These are phyloP conservation scores for Drosophila algonquin DNA, from an alignment of 2,888 invertebrate species.

Conservation along the genomic window DNA sequence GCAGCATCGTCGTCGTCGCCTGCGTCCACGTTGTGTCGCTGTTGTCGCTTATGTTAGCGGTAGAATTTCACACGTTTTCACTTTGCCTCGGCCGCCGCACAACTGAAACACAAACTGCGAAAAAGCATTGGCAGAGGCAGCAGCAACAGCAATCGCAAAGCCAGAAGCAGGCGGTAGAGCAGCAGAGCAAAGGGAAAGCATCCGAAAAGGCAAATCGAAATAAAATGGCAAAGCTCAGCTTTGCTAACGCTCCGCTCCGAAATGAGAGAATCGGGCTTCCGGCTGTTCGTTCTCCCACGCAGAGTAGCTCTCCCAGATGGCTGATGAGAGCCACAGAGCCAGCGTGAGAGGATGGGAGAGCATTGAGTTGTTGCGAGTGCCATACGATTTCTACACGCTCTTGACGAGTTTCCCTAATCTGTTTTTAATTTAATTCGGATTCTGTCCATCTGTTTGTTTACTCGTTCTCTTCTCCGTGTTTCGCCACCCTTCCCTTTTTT, in stretches of 20 bases:
- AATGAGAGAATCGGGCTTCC: conserved; percentile 15
- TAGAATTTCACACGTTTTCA: conserved; percentile 69
- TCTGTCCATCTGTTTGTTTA: conserved; percentile 35
- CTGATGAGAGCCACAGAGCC: background rate
- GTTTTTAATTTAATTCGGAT: conserved; percentile 47
- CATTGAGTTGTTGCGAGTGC: conserved; percentile 10
- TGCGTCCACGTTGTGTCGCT: conserved; percentile 47
- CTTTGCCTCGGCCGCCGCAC: conserved; percentile 67
- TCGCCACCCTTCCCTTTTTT: background rate
- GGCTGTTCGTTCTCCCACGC: conserved; percentile 1
- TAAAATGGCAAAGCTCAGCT: conserved; percentile 38
- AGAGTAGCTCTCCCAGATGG: background rate
- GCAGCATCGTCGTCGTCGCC: conserved; percentile 52
- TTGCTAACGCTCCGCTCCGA: conserved; percentile 23
- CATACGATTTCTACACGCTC: conserved; percentile 14
- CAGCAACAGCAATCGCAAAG: conserved; percentile 39
- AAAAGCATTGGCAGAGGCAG: background rate
- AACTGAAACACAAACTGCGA: conserved; percentile 57
- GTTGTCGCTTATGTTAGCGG: conserved; percentile 44
- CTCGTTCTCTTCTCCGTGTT: conserved; percentile 27
- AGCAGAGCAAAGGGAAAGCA: conserved; percentile 11
- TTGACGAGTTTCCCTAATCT: conserved; percentile 61
- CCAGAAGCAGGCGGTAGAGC: conserved; percentile 8
- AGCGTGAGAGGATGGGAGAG: conserved; percentile 6
- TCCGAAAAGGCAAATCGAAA: conserved; percentile 25